Base-by-base conservation (phyloP, 64 coral and sea anemone genomes). In the Hydrozoanthus tunicans region DNA sequence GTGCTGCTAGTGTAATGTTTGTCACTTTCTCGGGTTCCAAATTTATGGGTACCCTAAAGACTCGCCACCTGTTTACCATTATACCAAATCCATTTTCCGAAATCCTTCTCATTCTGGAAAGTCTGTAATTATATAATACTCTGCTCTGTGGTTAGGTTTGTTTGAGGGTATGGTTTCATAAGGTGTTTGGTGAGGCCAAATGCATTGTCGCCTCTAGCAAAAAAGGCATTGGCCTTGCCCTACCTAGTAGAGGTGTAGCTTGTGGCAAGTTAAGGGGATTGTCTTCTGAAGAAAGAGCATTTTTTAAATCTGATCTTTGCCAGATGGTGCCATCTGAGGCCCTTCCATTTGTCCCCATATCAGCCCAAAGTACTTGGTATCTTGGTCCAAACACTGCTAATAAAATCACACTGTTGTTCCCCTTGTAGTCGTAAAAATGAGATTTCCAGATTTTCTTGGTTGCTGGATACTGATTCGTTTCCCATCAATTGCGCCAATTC, bases 61-160 rank as follows among this genome's bases (percentile, higher is more conserved):
- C 58, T 80, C 82, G 79, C 90, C 73, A 93, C 10, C 71, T 64
- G 9, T 86, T 86, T 52, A 64, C 91, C 12, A 93, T 59, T 54
- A 93, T 88, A 15, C 82, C 91, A 93, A 93, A 88, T 64, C 12
- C 74, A 78, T 93, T 95, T 64, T 95, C 93, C 55, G 82, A 89
- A 58, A 95, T 91, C 5, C 83, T 81, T 65, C 84, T 81, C 82
- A 83, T 95, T 77, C 94, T 81, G 6, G 90, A 89, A 8, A 95
- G 73, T 20, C 90, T 89, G n/a, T 95, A 95, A 73, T 95, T 92
- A 58, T 64, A 95, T 20, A 70, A 95, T 72, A 15, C 94, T 81
- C 59, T 89, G 59, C 68, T 95, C 94, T 80, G 9, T 70, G 53
- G 82, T 89, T 6, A 95, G 64, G 27, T 17, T 7, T 91, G 81